Conservation (phyloP, 2,888 invertebrate genomes). For the Leptopilina myrica region DNA sequence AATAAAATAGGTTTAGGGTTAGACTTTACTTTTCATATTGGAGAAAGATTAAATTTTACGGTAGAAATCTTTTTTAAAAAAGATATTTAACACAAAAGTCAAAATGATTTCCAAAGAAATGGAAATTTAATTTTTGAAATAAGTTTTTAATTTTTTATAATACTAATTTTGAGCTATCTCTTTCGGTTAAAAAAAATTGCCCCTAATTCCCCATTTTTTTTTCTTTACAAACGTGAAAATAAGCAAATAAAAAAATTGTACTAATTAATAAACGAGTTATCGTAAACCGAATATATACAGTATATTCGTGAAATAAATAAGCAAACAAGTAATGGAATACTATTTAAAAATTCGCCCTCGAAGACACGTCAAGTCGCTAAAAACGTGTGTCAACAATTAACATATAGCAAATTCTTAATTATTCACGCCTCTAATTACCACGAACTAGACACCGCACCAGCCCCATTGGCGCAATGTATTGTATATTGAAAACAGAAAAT, state of each 20-base stretch:
- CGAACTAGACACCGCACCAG: slow-evolving; percentile 50
- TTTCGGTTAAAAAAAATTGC: too few relatives aligned
- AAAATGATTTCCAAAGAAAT: too few relatives aligned
- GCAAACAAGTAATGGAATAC: slow-evolving; percentile 67
- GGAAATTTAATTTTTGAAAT: too few relatives aligned
- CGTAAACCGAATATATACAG: slow-evolving; percentile 63
- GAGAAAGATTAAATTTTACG: too few relatives aligned
- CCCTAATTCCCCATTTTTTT: too few relatives aligned
- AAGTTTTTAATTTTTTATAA: too few relatives aligned
- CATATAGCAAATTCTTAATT: slow-evolving; percentile 64
- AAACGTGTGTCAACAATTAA: slow-evolving; percentile 72
- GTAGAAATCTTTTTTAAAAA: too few relatives aligned
- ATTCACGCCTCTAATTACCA: slow-evolving; percentile 76
- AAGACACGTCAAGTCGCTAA: slow-evolving; percentile 72
- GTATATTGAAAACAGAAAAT: neutral
- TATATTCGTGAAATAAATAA: slow-evolving; percentile 64
- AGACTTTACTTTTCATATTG: too few relatives aligned
- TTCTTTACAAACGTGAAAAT: neutral
- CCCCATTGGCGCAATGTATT: slow-evolving; percentile 40
- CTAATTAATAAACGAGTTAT: slow-evolving; percentile 57
- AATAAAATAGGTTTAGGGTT: too few relatives aligned
- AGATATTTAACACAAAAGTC: too few relatives aligned
- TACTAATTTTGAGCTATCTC: too few relatives aligned
- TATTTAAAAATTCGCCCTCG: slow-evolving; percentile 73
- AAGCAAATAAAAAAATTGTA: slow-evolving; percentile 51